Percentiles rank a stretch among this genome's conserved stretches.
Conservation (phyloP, 2,113 vertebrate genomes). For the Pygoscelis antarcticus region DNA sequence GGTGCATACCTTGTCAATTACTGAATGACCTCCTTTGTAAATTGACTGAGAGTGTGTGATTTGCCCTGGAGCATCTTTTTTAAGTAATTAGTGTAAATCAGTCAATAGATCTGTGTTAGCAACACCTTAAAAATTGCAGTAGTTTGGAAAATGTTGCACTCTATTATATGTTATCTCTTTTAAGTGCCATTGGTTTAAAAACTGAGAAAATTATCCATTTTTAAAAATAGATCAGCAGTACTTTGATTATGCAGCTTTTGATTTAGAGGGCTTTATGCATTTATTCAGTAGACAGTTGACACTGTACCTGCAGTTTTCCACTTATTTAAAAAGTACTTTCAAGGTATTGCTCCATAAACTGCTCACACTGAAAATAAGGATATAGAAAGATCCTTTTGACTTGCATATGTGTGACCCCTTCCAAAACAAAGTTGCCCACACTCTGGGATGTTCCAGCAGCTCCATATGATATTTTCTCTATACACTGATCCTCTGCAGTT, state of each 20-base stretch:
- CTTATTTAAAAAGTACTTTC: not conserved
- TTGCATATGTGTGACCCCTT: not conserved
- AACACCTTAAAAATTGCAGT: not conserved
- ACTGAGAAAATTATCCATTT: not conserved
- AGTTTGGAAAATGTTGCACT: conserved; percentile 9
- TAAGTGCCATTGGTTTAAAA: conserved; percentile 29
- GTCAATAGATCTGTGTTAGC: conserved; percentile 33
- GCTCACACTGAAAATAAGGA: not conserved
- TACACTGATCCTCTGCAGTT: not conserved
- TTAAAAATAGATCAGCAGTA: not conserved
- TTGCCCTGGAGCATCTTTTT: conserved; percentile 48
- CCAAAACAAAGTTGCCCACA: not conserved
- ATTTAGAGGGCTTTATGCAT: not conserved
- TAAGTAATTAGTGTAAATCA: conserved; percentile 52
- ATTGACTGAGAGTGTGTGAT: conserved; percentile 26
- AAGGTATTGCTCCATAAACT: not conserved
- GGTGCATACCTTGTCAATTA: not conserved
- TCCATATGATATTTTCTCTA: rapidly evolving
- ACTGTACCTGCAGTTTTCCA: not conserved
- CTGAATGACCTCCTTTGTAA: conserved; percentile 23
- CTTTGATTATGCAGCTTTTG: conserved; percentile 1
- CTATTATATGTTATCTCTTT: not conserved
- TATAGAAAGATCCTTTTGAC: not conserved
- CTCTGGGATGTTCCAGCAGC: not conserved
- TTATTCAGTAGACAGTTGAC: not conserved